These are phyloP conservation scores for Porites evermanni DNA, from an alignment of 92 coral and sea anemone species.

Conservation along the genomic window DNA sequence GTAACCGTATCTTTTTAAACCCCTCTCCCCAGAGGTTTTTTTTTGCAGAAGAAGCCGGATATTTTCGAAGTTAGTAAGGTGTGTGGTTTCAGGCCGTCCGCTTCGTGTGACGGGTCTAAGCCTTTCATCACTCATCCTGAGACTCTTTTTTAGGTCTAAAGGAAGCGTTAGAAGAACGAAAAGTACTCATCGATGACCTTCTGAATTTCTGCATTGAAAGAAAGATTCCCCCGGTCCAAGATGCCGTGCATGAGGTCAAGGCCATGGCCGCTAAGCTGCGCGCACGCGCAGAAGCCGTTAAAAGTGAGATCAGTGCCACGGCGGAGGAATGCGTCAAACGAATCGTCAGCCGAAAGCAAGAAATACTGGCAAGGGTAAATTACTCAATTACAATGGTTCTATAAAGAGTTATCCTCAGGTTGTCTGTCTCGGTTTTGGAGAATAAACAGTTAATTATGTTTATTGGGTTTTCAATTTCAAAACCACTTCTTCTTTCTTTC, in stretches of 20 bases:
- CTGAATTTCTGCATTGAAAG: slow-evolving; percentile 73
- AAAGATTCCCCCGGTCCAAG: slow-evolving; percentile 91
- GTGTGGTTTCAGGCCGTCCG: too few species aligned
- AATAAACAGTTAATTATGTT: too few species aligned
- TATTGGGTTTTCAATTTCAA: too few species aligned
- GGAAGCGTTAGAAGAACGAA: slow-evolving; percentile 87
- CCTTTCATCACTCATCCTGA: neutral
- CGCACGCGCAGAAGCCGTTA: slow-evolving; percentile 86
- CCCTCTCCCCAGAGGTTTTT: too few species aligned
- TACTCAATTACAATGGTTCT: neutral
- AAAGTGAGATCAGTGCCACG: slow-evolving; percentile 77
- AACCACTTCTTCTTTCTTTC: too few species aligned
- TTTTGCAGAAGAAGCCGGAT: too few species aligned
- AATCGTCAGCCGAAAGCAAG: slow-evolving; percentile 80
- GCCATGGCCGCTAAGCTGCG: slow-evolving; percentile 91
- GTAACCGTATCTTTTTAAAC: too few species aligned
- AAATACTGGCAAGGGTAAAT: slow-evolving; percentile 70
- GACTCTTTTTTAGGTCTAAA: slow-evolving; percentile 64
- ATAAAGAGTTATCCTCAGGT: too few species aligned
- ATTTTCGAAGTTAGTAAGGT: too few species aligned
- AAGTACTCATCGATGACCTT: slow-evolving; percentile 79
- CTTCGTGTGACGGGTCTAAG: neutral
- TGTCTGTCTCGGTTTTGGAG: too few species aligned
- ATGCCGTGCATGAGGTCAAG: slow-evolving; percentile 90
- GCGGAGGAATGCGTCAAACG: slow-evolving; percentile 90